These are phyloP conservation scores for Eurystomus gularis DNA, from an alignment of 2,113 vertebrate species.

Conservation along the genomic window DNA sequence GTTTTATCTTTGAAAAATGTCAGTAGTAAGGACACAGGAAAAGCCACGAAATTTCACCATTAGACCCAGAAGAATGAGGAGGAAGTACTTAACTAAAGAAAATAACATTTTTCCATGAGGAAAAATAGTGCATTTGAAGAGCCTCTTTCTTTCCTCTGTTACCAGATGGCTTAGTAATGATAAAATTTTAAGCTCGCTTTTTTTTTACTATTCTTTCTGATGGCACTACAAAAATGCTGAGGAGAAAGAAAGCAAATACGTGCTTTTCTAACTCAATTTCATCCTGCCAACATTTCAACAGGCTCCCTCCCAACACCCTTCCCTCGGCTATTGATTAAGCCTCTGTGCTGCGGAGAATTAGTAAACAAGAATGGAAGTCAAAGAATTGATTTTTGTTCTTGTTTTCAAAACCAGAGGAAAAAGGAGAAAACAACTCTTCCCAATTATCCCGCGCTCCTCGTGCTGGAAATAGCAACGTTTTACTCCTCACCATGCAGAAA, in stretches of 20 bases:
- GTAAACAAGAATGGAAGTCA: neutral
- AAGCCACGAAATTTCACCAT: neutral
- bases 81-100: neutral
- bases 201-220: neutral
- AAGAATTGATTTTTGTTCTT: neutral
- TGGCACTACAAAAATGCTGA: neutral
- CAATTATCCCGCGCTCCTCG: rapidly evolving
- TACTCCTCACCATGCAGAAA: neutral
- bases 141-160: neutral
- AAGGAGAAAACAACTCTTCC: neutral
- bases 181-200: neutral
- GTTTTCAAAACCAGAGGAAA: neutral
- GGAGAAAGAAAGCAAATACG: neutral
- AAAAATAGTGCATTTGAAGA: neutral
- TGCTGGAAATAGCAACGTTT: neutral
- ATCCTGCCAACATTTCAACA: neutral
- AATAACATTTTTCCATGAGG: neutral
- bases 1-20: neutral
- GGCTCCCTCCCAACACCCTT: neutral
- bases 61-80: neutral
- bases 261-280: neutral
- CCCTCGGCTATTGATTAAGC: neutral
- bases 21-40: neutral
- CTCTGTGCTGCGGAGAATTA: neutral
- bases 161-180: neutral